A percentile compares a stretch with the other conserved stretches of the same genome.
Conservation (phyloP, 2,113 vertebrate species). For the Rhabdomys dilectus region DNA sequence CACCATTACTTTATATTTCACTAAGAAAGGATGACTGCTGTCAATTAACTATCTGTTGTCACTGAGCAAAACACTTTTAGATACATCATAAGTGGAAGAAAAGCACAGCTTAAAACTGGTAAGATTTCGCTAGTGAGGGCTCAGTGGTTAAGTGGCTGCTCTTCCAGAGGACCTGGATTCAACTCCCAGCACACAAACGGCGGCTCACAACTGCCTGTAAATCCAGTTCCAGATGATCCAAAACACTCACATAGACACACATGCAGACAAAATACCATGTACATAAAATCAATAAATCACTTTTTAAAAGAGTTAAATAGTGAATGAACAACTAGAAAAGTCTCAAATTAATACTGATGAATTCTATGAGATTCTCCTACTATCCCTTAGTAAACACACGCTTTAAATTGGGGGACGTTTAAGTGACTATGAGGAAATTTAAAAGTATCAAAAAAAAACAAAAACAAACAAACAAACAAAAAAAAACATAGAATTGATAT, state of each 20-base stretch:
- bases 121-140: not conserved
- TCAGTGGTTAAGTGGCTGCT: too few relatives aligned
- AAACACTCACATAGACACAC: too few relatives aligned
- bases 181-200: too few relatives aligned
- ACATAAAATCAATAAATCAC: too few relatives aligned
- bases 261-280: too few relatives aligned
- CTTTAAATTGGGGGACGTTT: conserved; percentile 8
- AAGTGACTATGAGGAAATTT: not conserved
- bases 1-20: not conserved
- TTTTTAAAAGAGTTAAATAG: too few relatives aligned
- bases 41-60: not conserved
- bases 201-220: too few relatives aligned
- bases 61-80: not conserved
- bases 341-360: conserved; percentile 24
- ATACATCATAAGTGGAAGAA: not conserved
- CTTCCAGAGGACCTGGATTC: too few relatives aligned
- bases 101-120: not conserved
- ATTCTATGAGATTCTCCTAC: not conserved
- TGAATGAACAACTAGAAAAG: not conserved
- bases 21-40: not conserved
- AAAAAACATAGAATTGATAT: not conserved
- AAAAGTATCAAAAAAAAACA: conserved; percentile 11
- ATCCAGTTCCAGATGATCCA: too few relatives aligned
- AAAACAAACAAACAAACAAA: not conserved
- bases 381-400: not conserved